These are phyloP conservation scores for Spodoptera picta DNA, from an alignment of 2,888 invertebrate genomes.

Conservation along the genomic window DNA sequence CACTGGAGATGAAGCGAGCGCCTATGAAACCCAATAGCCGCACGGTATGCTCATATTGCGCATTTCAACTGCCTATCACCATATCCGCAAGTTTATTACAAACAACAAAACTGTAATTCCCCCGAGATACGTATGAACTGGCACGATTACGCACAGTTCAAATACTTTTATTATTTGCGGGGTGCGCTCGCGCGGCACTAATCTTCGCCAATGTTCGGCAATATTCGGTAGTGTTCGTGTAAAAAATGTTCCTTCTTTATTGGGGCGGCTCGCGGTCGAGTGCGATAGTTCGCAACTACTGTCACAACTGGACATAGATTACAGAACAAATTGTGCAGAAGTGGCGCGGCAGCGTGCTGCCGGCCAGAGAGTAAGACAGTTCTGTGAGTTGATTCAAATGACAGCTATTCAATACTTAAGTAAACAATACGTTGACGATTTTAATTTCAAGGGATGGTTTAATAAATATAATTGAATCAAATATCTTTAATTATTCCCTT, in stretches of 20 bases:
- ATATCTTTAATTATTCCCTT: too few species aligned
- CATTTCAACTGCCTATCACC: conserved; percentile 39
- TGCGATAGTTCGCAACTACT: conserved; percentile 61
- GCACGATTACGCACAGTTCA: conserved; percentile 53
- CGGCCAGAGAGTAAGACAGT: not conserved
- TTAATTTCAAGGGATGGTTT: too few species aligned
- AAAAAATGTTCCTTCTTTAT: conserved; percentile 59
- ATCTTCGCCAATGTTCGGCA: conserved; percentile 54
- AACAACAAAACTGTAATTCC: conserved; percentile 48
- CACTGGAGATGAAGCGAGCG: conserved; percentile 6
- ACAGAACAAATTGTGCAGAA: conserved; percentile 32
- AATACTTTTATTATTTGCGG: conserved; percentile 56
- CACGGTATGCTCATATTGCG: conserved; percentile 3
- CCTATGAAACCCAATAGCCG: conserved; percentile 21
- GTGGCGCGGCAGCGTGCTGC: conserved; percentile 18
- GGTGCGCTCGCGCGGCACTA: conserved; percentile 56
- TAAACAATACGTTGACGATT: too few species aligned
- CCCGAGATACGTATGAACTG: conserved; percentile 33
- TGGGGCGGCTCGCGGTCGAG: conserved; percentile 55
- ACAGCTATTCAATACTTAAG: too few species aligned
- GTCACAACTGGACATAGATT: conserved; percentile 46
- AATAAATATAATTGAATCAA: too few species aligned
- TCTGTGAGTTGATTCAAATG: too few species aligned
- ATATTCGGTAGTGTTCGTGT: conserved; percentile 55
- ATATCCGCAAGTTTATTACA: conserved; percentile 37